phyloP scores from a whole-genome alignment of 2,113 vertebrate genomes.

The Ivindomyrus marchei region DNA sequence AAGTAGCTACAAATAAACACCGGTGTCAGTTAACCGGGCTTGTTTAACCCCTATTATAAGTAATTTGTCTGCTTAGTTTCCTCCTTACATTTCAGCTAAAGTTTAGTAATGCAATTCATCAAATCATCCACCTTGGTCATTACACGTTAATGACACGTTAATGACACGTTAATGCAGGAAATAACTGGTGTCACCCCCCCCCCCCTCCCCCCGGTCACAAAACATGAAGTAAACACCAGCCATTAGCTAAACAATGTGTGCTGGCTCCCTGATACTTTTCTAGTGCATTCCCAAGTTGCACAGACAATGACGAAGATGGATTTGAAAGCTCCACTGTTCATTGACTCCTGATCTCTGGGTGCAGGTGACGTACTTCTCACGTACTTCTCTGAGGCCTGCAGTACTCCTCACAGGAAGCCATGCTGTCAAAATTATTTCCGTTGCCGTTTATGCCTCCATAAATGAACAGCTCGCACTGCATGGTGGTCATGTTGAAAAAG shows the following conservation, averaged over 20 bases:
- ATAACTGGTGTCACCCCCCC: neutral
- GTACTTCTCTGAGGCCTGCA: constrained; percentile 74
- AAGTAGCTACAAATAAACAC: neutral
- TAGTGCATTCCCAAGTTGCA: neutral
- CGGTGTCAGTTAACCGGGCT: neutral
- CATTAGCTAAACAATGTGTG: neutral
- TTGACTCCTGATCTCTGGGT: neutral
- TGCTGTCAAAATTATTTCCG: constrained; percentile 67
- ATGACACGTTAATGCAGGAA: neutral
- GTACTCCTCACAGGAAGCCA: constrained; percentile 62
- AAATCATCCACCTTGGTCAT: neutral
- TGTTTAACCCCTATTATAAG: neutral
- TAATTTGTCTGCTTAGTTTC: neutral
- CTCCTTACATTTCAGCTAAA: neutral
- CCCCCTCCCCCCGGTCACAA: neutral
- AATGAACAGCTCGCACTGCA: constrained; percentile 73
- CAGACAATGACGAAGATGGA: neutral
- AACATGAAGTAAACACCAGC: neutral
- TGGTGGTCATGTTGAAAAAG: constrained; percentile 80
- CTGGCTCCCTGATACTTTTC: neutral
- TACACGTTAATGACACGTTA: neutral
- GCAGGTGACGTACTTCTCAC: constrained; percentile 20
- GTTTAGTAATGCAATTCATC: neutral
- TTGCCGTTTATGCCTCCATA: constrained; percentile 69
- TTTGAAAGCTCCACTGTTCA: neutral